Conservation (phyloP, 92 coral and sea anemone species). For the Ricordea florida region DNA sequence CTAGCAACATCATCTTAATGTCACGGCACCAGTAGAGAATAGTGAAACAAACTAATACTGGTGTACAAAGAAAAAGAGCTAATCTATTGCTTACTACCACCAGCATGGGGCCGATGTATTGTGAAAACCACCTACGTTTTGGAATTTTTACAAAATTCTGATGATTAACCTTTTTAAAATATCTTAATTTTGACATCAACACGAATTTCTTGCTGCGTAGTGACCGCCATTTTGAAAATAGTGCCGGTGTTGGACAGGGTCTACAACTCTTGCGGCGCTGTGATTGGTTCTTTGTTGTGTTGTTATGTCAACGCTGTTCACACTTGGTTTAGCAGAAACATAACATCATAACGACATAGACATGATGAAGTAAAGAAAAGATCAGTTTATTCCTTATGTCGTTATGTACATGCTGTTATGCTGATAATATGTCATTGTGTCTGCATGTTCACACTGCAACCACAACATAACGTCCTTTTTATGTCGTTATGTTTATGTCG, state of each 20-base stretch:
- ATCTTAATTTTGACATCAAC: too few relatives aligned
- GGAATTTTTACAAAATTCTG: too few relatives aligned
- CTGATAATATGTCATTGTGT: constrained; percentile 22
- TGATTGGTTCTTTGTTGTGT: constrained; percentile 35
- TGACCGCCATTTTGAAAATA: constrained; percentile 2
- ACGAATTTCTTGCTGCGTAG: not conserved
- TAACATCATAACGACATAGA: constrained; percentile 6
- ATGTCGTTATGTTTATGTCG: constrained; percentile 29
- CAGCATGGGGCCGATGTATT: too few relatives aligned
- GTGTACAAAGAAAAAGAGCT: too few relatives aligned
- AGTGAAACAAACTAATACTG: too few relatives aligned
- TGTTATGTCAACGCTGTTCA: constrained; percentile 31
- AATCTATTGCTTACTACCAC: too few relatives aligned
- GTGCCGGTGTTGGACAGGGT: not conserved
- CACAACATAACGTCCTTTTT: constrained; percentile 21
- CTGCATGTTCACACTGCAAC: constrained; percentile 19
- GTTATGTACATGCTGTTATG: constrained; percentile 20
- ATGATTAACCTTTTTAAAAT: too few relatives aligned
- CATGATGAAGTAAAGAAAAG: constrained; percentile 14
- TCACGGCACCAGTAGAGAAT: too few relatives aligned
- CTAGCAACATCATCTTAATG: too few relatives aligned
- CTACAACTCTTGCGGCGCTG: not conserved
- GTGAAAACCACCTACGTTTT: too few relatives aligned
- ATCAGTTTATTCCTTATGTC: constrained; percentile 15
- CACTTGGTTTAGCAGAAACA: constrained; percentile 25